phyloP scores from a whole-genome alignment of 2,888 invertebrate species.

The Diploptera punctata region DNA sequence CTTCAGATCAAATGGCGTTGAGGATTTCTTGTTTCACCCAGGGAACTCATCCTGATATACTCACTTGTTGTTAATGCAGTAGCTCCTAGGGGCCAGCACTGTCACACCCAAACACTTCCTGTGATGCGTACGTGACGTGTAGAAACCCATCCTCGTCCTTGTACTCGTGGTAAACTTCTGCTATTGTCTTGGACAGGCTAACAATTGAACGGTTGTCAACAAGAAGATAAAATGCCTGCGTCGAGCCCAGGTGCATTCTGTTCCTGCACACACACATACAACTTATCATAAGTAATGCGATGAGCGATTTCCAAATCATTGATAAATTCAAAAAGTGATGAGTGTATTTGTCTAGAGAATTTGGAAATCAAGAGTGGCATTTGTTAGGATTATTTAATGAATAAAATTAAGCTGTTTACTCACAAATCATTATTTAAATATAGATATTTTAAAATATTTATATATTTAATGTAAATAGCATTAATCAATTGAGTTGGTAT shows the following conservation, averaged over 20 bases:
- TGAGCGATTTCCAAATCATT: no score
- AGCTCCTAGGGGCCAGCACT: no score
- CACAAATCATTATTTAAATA: no score
- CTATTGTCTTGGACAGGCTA: conserved; percentile 80
- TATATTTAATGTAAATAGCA: no score
- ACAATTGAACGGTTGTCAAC: conserved; percentile 84
- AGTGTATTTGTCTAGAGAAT: background rate
- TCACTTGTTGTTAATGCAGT: no score
- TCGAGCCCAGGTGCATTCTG: conserved; percentile 65
- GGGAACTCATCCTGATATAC: no score
- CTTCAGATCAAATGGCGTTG: no score
- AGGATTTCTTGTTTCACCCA: no score
- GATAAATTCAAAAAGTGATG: background rate
- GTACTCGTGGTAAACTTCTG: conserved; percentile 79
- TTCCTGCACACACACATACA: conserved; percentile 54
- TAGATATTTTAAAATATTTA: no score
- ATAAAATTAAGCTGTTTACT: no score
- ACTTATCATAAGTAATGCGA: conserved; percentile 16
- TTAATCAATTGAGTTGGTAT: background rate
- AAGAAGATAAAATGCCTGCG: conserved; percentile 81
- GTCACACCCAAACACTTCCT: conserved; percentile 80
- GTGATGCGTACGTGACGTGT: conserved; percentile 88
- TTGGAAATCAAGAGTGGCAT: no score
- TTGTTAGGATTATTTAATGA: no score
- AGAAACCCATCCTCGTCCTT: conserved; percentile 85